These are phyloP conservation scores for Volucella zonaria DNA, from an alignment of 2,888 invertebrate genomes.

Conservation along the genomic window DNA sequence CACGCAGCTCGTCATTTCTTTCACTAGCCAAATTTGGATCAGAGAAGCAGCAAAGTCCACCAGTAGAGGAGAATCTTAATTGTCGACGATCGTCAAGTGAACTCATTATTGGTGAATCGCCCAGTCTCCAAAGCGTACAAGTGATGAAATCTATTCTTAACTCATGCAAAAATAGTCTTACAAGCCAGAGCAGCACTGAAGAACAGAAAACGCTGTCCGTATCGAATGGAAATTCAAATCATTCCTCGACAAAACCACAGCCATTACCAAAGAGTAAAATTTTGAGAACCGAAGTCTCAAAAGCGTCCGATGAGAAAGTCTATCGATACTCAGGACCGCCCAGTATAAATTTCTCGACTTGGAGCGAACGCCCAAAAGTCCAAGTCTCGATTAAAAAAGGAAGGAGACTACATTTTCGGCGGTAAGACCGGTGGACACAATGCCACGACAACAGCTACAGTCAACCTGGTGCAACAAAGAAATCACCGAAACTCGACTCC, in stretches of 20 bases:
- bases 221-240: constrained; percentile 37
- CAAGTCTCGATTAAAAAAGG: constrained; percentile 86
- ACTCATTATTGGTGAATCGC: constrained; percentile 82
- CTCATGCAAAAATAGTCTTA: constrained; percentile 80
- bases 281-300: constrained; percentile 52
- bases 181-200: constrained; percentile 75
- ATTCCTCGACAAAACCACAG: constrained; percentile 54
- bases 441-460: constrained; percentile 68
- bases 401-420: constrained; percentile 87
- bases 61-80: constrained; percentile 75
- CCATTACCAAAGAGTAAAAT: constrained; percentile 72
- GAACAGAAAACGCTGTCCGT: constrained; percentile 46
- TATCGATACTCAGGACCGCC: constrained; percentile 85
- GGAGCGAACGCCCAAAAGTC: constrained; percentile 87
- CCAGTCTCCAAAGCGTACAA: constrained; percentile 81
- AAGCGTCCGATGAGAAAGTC: constrained; percentile 71
- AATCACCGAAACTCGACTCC: constrained; percentile 70
- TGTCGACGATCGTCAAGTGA: constrained; percentile 81
- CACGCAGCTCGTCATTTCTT: constrained; percentile 80
- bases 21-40: constrained; percentile 78
- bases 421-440: constrained; percentile 74
- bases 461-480: constrained; percentile 65
- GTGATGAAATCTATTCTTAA: constrained; percentile 82
- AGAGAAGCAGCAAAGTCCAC: constrained; percentile 67
- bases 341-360: constrained; percentile 87